These are phyloP conservation scores for Balaenoptera acutorostrata DNA, from an alignment of 2,113 vertebrate species.

Conservation along the genomic window DNA sequence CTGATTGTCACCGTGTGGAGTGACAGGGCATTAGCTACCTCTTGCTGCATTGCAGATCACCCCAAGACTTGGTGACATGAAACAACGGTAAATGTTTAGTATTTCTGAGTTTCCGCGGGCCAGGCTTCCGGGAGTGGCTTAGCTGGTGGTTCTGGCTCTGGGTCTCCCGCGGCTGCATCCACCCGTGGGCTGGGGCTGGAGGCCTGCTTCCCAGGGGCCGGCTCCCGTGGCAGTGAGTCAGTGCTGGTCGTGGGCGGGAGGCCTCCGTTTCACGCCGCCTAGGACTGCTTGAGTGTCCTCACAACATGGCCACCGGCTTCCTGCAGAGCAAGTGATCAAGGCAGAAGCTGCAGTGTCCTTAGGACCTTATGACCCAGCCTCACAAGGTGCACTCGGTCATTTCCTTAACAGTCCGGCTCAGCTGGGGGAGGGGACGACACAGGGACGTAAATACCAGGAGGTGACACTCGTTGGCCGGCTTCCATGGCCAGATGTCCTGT, in stretches of 20 bases:
- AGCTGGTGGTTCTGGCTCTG: background rate
- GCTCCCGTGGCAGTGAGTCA: rapidly evolving
- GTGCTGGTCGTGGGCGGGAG: background rate
- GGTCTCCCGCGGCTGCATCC: background rate
- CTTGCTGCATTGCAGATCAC: background rate
- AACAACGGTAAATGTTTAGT: background rate
- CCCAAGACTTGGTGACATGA: background rate
- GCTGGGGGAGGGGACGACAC: background rate
- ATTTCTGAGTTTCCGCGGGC: background rate
- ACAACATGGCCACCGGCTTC: background rate
- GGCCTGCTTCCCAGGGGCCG: background rate
- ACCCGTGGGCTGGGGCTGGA: background rate
- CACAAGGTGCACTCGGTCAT: rapidly evolving
- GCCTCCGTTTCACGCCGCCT: rapidly evolving
- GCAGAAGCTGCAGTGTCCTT: background rate
- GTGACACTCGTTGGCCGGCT: background rate
- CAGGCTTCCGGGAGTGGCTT: background rate
- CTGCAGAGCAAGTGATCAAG: background rate
- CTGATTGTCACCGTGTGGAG: background rate
- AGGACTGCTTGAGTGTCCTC: background rate
- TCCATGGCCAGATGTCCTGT: background rate
- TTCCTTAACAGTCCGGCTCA: background rate
- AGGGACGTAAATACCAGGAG: background rate
- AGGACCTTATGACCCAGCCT: background rate
- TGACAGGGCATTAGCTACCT: background rate